A percentile compares a stretch with the other conserved stretches of the same genome.
phyloP scores from a whole-genome alignment of 2,113 vertebrate genomes.

The Synchiropus splendidus region DNA sequence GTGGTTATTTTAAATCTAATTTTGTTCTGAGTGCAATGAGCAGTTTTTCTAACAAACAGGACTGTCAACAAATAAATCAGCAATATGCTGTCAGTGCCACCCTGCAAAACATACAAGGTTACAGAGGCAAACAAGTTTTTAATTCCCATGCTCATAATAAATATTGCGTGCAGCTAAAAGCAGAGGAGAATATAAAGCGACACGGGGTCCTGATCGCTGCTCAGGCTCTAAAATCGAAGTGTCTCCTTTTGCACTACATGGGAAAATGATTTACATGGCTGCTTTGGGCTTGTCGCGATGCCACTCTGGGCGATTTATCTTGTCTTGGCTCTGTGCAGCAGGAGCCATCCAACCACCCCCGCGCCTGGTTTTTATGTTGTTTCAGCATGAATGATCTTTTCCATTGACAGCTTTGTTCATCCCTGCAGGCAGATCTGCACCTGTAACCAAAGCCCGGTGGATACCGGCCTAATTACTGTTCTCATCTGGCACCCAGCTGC shows the following conservation, averaged over 20 bases:
- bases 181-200: no score
- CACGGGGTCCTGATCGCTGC: background rate
- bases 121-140: no score
- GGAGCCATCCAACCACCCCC: constrained; percentile 13
- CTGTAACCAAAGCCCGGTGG: constrained; percentile 58
- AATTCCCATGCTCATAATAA: no score
- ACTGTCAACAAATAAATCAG: no score
- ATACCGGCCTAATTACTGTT: constrained; percentile 52
- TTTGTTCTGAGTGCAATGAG: no score
- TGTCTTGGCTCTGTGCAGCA: constrained; percentile 27
- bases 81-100: no score
- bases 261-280: constrained; percentile 45
- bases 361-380: constrained; percentile 35
- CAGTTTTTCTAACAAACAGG: no score
- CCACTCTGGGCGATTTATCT: constrained; percentile 53
- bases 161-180: no score
- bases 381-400: constrained; percentile 56
- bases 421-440: constrained; percentile 46
- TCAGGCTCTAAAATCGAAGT: constrained; percentile 20
- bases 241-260: constrained; percentile 20
- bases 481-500: constrained; percentile 56
- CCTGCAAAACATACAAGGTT: no score
- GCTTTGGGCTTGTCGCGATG: constrained; percentile 36
- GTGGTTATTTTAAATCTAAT: no score
- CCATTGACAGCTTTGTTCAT: constrained; percentile 56